These are phyloP conservation scores for Labeo catla DNA, from an alignment of 2,113 vertebrate genomes.

Conservation along the genomic window DNA sequence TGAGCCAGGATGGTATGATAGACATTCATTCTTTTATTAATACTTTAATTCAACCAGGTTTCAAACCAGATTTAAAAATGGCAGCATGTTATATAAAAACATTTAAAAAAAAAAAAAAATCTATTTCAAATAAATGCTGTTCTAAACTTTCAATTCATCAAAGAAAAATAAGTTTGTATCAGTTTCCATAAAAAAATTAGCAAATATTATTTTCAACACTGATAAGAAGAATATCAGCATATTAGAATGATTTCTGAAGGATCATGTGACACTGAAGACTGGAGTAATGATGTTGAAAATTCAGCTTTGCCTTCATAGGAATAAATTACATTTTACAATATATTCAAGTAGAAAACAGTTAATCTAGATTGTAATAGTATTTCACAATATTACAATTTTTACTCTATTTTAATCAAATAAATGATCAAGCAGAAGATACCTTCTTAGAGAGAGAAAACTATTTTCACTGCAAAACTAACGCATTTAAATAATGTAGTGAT, in stretches of 20 bases:
- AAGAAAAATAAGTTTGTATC: background rate
- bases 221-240: background rate
- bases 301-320: background rate
- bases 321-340: background rate
- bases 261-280: background rate
- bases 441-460: background rate
- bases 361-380: background rate
- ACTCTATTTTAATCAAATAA: background rate
- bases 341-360: background rate
- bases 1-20: background rate
- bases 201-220: background rate
- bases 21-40: background rate
- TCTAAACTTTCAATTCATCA: too few species aligned
- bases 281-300: background rate
- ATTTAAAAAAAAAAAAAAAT: too few species aligned
- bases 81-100: background rate
- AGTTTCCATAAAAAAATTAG: background rate
- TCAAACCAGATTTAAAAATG: background rate
- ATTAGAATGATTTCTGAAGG: background rate
- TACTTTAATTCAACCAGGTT: background rate
- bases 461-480: background rate
- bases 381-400: background rate
- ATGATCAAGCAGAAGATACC: background rate
- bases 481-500: background rate
- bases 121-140: too few species aligned